Conservation (phyloP, 2,888 invertebrate species). For the Diarsia dahlii region DNA sequence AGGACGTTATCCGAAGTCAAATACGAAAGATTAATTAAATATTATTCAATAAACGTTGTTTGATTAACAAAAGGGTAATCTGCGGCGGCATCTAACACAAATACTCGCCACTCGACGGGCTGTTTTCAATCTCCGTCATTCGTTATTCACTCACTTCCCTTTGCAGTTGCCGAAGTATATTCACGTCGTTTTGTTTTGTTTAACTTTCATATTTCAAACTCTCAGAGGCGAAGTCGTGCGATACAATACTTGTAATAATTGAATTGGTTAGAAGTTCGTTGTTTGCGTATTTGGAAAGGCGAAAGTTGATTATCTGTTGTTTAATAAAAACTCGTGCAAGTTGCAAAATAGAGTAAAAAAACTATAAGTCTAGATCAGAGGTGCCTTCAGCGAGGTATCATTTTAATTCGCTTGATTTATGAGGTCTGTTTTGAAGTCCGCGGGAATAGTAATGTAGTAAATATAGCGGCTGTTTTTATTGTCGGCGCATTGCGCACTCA, state of each 20-base stretch:
- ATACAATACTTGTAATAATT: constrained; percentile 83
- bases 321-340: constrained; percentile 40
- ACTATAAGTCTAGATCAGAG: constrained; percentile 52
- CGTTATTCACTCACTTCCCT: constrained; percentile 90
- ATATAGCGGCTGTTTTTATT: constrained; percentile 67
- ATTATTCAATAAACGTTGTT: constrained; percentile 89
- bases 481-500: constrained; percentile 71
- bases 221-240: constrained; percentile 78
- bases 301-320: constrained; percentile 71
- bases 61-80: constrained; percentile 90
- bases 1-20: constrained; percentile 82
- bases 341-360: constrained; percentile 48
- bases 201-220: constrained; percentile 88
- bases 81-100: constrained; percentile 90
- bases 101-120: constrained; percentile 85
- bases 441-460: constrained; percentile 68
- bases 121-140: constrained; percentile 89
- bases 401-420: constrained; percentile 69
- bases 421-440: constrained; percentile 63
- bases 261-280: constrained; percentile 80
- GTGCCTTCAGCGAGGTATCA: constrained; percentile 55
- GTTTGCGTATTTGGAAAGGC: constrained; percentile 73
- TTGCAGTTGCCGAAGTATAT: constrained; percentile 87
- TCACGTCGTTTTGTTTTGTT: constrained; percentile 87
- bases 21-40: constrained; percentile 89